A percentile compares a stretch with the other conserved stretches of the same genome.
These are phyloP conservation scores for Pitangus sulphuratus DNA, from an alignment of 2,797 vertebrate species.

Conservation along the genomic window DNA sequence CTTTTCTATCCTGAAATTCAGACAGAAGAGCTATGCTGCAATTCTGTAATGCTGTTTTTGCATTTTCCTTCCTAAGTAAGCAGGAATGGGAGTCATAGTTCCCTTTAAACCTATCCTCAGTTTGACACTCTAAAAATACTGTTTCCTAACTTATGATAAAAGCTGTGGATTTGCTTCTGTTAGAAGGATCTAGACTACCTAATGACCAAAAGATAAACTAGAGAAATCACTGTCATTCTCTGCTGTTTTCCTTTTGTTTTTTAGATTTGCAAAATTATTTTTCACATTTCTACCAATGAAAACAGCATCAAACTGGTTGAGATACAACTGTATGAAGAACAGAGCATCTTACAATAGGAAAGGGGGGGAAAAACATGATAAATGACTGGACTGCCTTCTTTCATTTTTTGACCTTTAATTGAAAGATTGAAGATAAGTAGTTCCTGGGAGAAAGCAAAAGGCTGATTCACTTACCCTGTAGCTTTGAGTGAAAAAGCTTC, in stretches of 20 bases:
- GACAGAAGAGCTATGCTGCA: neutral
- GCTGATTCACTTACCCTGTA: constrained; percentile 77
- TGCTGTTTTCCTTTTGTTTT: constrained; percentile 9
- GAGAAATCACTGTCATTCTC: neutral
- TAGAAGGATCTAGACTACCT: neutral
- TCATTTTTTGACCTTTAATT: constrained; percentile 83
- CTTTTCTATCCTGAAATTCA: neutral
- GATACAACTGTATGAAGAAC: constrained; percentile 37
- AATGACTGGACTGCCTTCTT: constrained; percentile 56
- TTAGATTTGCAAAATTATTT: constrained; percentile 39
- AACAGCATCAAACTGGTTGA: constrained; percentile 34
- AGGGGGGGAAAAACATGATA: constrained; percentile 29
- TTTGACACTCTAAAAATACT: neutral
- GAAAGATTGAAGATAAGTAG: constrained; percentile 82
- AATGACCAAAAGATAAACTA: neutral
- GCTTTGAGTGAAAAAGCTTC: constrained; percentile 75
- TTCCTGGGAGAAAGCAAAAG: constrained; percentile 77
- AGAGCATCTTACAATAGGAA: constrained; percentile 31
- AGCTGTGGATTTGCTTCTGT: neutral
- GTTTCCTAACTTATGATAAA: neutral
- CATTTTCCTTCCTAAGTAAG: neutral
- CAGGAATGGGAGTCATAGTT: neutral
- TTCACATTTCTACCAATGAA: constrained; percentile 38
- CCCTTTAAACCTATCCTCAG: neutral
- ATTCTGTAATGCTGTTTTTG: neutral